These are phyloP conservation scores for Hyles lineata DNA, from an alignment of 2,888 invertebrate species.

Conservation along the genomic window DNA sequence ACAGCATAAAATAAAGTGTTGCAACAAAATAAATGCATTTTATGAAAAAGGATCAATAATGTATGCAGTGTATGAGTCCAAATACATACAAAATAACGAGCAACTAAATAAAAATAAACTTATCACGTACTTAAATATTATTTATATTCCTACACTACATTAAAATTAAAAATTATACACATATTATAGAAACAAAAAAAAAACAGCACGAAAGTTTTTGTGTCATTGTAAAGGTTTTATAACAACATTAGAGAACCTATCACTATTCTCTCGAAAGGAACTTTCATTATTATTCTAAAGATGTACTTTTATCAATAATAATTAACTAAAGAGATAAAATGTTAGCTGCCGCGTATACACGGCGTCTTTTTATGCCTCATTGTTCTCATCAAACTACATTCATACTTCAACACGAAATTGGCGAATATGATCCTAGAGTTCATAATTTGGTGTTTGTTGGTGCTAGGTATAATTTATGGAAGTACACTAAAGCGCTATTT, in stretches of 20 bases:
- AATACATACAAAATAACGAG: slow-evolving; percentile 2
- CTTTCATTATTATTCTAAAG: background rate
- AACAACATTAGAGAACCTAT: background rate
- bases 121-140: background rate
- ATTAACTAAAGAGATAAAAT: background rate
- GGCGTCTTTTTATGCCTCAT: too few relatives aligned
- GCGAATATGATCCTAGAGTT: too few relatives aligned
- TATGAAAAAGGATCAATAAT: background rate
- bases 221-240: background rate
- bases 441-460: too few relatives aligned
- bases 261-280: slow-evolving; percentile 3
- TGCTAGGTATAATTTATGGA: too few relatives aligned
- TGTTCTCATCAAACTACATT: too few relatives aligned
- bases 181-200: background rate
- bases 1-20: background rate
- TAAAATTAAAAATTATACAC: background rate
- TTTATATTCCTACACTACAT: background rate
- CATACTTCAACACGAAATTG: too few relatives aligned
- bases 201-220: slow-evolving; percentile 2
- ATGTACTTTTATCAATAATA: background rate
- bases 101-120: background rate
- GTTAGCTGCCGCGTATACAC: too few relatives aligned
- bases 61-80: background rate
- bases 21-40: slow-evolving; percentile 14
- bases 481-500: too few relatives aligned